Base-by-base conservation (phyloP, 1,140 invertebrate species). In the Goniozus legneri region DNA sequence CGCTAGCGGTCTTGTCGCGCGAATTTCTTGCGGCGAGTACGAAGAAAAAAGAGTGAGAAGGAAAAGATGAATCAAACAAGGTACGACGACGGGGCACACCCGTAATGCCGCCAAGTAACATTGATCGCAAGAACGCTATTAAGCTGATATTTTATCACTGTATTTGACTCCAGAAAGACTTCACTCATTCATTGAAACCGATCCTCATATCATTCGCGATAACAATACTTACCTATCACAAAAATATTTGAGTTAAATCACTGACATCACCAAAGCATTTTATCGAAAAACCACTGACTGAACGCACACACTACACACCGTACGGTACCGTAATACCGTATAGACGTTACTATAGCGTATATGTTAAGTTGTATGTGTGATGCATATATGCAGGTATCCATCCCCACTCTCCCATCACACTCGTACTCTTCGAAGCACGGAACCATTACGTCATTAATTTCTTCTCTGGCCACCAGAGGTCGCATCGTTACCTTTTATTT, bases 51-150 rank as follows among this genome's bases (percentile, higher is more conserved):
- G 13, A 20, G 19, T 3, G 20, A 19, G 33, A 35, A 19, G 10
- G 35, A 15, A 52, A 41, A 36, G 32, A 50, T 37, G 31, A 46
- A 24, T 47, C 47, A 49, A 19, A 30, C 12, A n/a, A 50, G 41
- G 53, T 51, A 51, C 42, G 48, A 43, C 47, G 33, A 58, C 52
- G 52, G 63, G 66, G 54, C 66, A 69, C 66, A 69, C 66, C 66
- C 66, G 66, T 49, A 30, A 36, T 35, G 35, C 22, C 15, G 44
- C 42, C 32, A 48, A 51, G 40, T 34, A 57, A 47, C 62, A 68
- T 68, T 62, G 65, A 67, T 67, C 66, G 65, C 45, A n/a, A n/a
- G 40, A 45, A 42, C 43, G 51, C 50, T 58, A 47, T 47, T 35
- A 38, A n/a, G 20, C 19, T n/a, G n/a, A n/a, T n/a, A n/a, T n/a